phyloP scores from a whole-genome alignment of 2,888 invertebrate species.

The Stenodema calcarata region DNA sequence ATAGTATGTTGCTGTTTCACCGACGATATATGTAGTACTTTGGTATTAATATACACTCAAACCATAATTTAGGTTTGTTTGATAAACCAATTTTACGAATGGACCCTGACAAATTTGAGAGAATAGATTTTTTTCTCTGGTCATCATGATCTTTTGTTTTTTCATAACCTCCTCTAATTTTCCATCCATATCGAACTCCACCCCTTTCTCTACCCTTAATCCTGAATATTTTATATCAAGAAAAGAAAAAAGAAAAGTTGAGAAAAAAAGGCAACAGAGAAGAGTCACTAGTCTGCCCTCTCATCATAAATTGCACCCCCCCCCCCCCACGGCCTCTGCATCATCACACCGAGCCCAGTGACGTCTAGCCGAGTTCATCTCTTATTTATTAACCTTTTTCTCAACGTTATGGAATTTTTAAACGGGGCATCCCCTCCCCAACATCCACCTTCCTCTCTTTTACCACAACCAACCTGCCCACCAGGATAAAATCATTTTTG shows the following conservation, averaged over 20 bases:
- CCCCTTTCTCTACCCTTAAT: neutral
- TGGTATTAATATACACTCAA: too few species aligned
- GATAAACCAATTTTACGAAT: too few species aligned
- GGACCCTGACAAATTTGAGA: too few species aligned
- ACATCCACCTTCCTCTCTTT: neutral
- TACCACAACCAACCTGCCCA: too few species aligned
- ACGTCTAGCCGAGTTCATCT: neutral
- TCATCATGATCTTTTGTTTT: too few species aligned
- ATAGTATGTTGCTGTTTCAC: too few species aligned
- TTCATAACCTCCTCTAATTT: too few species aligned
- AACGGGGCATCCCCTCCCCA: neutral
- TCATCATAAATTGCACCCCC: neutral
- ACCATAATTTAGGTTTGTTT: too few species aligned
- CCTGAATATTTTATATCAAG: neutral
- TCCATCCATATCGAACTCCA: too few species aligned
- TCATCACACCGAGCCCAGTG: neutral
- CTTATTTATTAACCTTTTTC: conserved; percentile 28
- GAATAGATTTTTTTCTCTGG: too few species aligned
- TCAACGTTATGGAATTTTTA: conserved; percentile 21
- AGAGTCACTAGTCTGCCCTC: neutral
- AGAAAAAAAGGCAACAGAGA: neutral
- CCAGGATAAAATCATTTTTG: neutral
- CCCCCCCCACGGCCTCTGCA: too few species aligned
- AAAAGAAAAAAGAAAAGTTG: neutral
- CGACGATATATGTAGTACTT: too few species aligned